These are phyloP conservation scores for Mesopsocus fuscifrons DNA, from an alignment of 2,888 invertebrate genomes.

Conservation along the genomic window DNA sequence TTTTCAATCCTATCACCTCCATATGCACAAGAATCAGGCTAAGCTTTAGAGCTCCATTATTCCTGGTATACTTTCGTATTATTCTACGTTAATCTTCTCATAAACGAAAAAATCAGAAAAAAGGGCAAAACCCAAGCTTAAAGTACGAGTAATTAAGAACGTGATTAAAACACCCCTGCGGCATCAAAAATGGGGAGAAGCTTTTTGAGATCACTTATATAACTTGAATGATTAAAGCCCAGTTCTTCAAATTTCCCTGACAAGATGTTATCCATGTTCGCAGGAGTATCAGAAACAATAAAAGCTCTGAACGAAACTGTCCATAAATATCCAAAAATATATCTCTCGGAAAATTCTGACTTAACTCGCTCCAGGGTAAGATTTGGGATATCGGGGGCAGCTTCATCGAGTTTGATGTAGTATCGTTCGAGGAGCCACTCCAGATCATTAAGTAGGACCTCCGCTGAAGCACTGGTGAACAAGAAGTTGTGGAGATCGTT, in stretches of 20 bases:
- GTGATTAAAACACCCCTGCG: too few relatives aligned
- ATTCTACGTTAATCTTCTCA: too few relatives aligned
- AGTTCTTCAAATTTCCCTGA: not conserved
- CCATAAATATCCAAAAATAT: not conserved
- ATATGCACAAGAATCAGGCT: too few relatives aligned
- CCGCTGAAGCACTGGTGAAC: not conserved
- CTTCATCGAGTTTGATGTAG: not conserved
- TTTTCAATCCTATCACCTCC: too few relatives aligned
- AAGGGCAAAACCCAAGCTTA: too few relatives aligned
- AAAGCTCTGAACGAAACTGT: not conserved
- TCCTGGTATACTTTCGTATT: too few relatives aligned
- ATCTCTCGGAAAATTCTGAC: slow-evolving; percentile 1
- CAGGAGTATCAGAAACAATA: not conserved
- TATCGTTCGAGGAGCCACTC: not conserved
- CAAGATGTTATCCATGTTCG: not conserved
- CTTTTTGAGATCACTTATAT: not conserved
- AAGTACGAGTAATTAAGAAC: too few relatives aligned
- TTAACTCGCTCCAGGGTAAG: not conserved
- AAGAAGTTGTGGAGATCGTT: not conserved
- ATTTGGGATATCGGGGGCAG: not conserved
- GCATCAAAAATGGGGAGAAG: too few relatives aligned
- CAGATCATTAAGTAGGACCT: not conserved
- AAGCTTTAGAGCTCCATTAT: too few relatives aligned
- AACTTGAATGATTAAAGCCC: not conserved
- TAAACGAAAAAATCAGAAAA: too few relatives aligned